phyloP scores from a whole-genome alignment of 2,797 vertebrate species.

The Microchirus variegatus region DNA sequence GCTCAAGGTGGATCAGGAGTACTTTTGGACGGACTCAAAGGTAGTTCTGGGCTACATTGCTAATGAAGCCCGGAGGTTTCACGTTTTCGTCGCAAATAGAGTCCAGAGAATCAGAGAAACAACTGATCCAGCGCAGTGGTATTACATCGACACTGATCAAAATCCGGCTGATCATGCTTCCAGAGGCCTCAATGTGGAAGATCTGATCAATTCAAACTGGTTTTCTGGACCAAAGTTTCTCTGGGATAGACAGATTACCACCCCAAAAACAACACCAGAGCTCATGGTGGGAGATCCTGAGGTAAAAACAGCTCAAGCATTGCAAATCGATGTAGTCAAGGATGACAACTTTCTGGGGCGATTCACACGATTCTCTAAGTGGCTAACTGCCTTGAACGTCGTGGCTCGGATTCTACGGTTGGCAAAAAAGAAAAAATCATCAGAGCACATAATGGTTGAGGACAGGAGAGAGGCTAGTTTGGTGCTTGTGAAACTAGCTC shows the following conservation, averaged over 20 bases:
- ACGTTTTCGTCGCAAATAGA: neutral
- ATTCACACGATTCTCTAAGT: no score
- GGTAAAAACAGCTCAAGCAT: neutral
- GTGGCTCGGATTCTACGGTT: no score
- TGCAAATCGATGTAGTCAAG: neutral
- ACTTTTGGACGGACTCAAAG: conserved; percentile 10
- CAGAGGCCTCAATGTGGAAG: neutral
- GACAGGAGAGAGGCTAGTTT: no score
- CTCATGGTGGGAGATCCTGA: neutral
- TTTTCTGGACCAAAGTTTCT: neutral
- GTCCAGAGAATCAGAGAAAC: neutral
- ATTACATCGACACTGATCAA: neutral
- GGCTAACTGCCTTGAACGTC: no score
- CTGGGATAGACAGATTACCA: neutral
- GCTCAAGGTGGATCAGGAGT: neutral
- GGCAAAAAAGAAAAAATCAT: no score
- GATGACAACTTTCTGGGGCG: no score
- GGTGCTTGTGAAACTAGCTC: no score
- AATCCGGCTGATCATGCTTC: neutral
- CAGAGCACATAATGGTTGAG: no score
- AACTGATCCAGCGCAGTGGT: neutral
- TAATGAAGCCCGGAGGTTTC: conserved; percentile 3
- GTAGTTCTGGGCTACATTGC: conserved; percentile 4
- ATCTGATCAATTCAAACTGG: neutral
- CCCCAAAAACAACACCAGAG: neutral